phyloP scores from a whole-genome alignment of 2,797 vertebrate species.

The Telmatherina bonti region DNA sequence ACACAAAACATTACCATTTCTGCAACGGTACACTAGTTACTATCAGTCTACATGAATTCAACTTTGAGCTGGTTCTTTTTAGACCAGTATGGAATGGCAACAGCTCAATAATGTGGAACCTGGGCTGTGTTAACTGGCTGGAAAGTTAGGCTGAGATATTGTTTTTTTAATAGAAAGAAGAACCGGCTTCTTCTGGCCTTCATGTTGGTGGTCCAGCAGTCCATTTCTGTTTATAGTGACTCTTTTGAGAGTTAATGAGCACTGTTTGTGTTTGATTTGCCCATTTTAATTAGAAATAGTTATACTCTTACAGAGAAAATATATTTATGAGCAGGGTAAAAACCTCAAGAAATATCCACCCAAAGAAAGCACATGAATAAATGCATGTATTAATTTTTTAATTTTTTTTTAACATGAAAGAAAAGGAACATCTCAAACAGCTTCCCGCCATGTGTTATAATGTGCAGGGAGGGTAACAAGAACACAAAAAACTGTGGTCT shows the following conservation, averaged over 20 bases:
- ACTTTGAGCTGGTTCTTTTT: neutral
- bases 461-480: neutral
- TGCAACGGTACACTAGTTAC: neutral
- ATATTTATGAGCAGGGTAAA: neutral
- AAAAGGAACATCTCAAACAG: neutral
- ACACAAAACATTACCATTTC: neutral
- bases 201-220: neutral
- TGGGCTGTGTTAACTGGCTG: too few relatives aligned
- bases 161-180: neutral
- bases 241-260: neutral
- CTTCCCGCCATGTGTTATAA: neutral
- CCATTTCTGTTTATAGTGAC: neutral
- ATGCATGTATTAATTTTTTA: too few relatives aligned
- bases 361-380: too few relatives aligned
- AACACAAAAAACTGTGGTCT: neutral
- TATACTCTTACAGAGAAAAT: neutral
- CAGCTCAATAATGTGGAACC: neutral
- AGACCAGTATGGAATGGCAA: neutral
- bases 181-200: neutral
- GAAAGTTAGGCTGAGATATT: neutral
- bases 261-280: neutral
- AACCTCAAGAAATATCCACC: neutral
- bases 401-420: too few relatives aligned
- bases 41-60: neutral
- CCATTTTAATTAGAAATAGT: neutral